These are phyloP conservation scores for Thalassoma bifasciatum DNA, from an alignment of 2,113 vertebrate genomes.

Conservation along the genomic window DNA sequence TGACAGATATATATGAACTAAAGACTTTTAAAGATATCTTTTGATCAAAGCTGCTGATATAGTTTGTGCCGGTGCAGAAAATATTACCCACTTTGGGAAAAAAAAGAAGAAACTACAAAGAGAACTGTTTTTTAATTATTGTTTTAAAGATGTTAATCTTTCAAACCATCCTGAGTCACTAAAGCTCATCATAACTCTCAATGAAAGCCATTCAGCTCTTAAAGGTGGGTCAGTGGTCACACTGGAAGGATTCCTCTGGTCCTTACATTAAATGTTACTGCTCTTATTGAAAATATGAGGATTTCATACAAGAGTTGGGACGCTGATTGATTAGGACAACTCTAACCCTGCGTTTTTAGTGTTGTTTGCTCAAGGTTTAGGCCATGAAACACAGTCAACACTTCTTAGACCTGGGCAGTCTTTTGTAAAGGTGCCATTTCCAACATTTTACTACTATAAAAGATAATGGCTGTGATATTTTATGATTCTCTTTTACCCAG, in stretches of 20 bases:
- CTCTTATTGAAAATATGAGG: not conserved
- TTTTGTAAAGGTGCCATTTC: conserved; percentile 27
- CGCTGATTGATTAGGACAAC: not conserved
- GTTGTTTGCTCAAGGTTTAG: conserved; percentile 44
- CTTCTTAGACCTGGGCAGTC: not conserved
- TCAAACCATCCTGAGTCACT: conserved; percentile 34
- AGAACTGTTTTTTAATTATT: conserved; percentile 21
- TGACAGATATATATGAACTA: conserved; percentile 38
- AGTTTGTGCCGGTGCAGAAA: conserved; percentile 60
- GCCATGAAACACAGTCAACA: not conserved
- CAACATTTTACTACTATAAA: conserved; percentile 1
- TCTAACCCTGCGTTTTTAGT: conserved; percentile 40
- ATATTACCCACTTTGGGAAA: conserved; percentile 38
- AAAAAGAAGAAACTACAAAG: conserved; percentile 18
- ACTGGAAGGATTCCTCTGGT: conserved; percentile 29
- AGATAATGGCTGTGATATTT: conserved; percentile 2
- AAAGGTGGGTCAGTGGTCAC: conserved; percentile 23
- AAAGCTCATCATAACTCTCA: conserved; percentile 37
- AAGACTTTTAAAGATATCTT: conserved; percentile 35
- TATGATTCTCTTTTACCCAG: conserved; percentile 17
- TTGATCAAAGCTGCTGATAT: conserved; percentile 51
- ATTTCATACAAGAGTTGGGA: conserved; percentile 1
- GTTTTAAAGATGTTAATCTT: conserved; percentile 24
- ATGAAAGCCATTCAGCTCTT: conserved; percentile 61
- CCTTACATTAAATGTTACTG: conserved; percentile 8